These are phyloP conservation scores for Drosophila diplacantha DNA, from an alignment of 2,888 invertebrate species.

Conservation along the genomic window DNA sequence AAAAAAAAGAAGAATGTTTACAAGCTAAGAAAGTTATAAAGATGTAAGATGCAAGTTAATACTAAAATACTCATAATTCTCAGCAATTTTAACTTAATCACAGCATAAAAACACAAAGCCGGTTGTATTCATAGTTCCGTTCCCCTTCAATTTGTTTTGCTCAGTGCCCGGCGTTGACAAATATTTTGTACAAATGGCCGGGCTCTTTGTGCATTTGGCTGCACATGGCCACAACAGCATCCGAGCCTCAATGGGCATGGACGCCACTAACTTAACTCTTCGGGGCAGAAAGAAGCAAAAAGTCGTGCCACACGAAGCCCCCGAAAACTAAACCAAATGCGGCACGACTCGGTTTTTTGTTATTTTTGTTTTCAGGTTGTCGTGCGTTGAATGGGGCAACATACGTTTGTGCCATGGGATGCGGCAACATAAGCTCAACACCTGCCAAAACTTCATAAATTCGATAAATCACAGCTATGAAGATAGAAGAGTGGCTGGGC, in stretches of 20 bases:
- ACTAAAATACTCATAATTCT: not conserved
- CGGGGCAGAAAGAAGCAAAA: slow-evolving; percentile 32
- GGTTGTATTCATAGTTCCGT: not conserved
- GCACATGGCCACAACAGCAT: slow-evolving; percentile 51
- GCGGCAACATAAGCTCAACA: slow-evolving; percentile 47
- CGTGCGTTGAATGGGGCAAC: slow-evolving; percentile 61
- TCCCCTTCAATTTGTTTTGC: slow-evolving; percentile 11
- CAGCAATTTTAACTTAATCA: too few species aligned
- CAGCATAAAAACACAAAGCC: not conserved
- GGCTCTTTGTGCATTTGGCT: slow-evolving; percentile 44
- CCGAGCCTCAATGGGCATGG: slow-evolving; percentile 36
- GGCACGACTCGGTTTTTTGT: slow-evolving; percentile 63
- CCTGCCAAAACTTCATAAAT: slow-evolving; percentile 57
- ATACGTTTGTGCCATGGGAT: slow-evolving; percentile 19
- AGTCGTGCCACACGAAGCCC: slow-evolving; percentile 69
- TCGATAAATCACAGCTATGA: slow-evolving; percentile 54
- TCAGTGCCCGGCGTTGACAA: slow-evolving; percentile 37
- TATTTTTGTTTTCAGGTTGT: slow-evolving; percentile 17
- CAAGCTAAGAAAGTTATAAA: not conserved
- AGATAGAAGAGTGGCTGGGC: slow-evolving; percentile 9
- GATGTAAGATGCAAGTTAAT: not conserved
- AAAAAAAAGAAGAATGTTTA: not conserved
- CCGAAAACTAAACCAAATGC: slow-evolving; percentile 72
- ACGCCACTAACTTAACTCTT: slow-evolving; percentile 18
- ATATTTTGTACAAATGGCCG: slow-evolving; percentile 37